Percentiles rank a stretch among this genome's conserved stretches.
These are phyloP conservation scores for Poecile atricapillus DNA, from an alignment of 2,113 vertebrate genomes.

Conservation along the genomic window DNA sequence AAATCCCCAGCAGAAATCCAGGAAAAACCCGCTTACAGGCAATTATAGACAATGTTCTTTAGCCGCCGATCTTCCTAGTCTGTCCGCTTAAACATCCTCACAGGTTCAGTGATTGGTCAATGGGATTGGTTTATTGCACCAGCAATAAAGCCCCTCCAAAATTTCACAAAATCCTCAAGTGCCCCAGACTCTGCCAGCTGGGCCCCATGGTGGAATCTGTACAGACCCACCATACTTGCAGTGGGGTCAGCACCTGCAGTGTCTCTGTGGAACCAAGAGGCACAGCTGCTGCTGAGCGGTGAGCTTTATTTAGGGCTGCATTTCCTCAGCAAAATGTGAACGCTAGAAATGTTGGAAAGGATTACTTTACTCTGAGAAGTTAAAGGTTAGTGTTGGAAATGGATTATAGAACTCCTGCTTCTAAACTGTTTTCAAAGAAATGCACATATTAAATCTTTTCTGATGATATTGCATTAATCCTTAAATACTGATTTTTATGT, in stretches of 20 bases:
- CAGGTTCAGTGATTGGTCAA: not conserved
- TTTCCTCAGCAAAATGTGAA: constrained; percentile 2
- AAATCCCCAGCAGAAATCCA: constrained; percentile 52
- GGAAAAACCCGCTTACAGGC: constrained; percentile 1
- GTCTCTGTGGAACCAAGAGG: fast-evolving
- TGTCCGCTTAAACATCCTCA: not conserved
- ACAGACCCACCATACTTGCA: fast-evolving
- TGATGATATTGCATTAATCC: constrained; percentile 62
- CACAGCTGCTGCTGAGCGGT: not conserved
- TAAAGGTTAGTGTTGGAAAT: constrained; percentile 60
- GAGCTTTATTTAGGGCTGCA: not conserved
- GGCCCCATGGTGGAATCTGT: fast-evolving
- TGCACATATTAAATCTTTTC: constrained; percentile 56
- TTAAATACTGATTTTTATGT: constrained; percentile 61
- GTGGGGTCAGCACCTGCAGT: not conserved
- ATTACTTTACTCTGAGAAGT: constrained; percentile 51
- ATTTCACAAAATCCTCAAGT: not conserved
- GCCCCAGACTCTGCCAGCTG: not conserved
- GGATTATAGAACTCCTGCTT: constrained; percentile 31
- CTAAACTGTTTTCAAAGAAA: constrained; percentile 63
- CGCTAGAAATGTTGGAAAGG: constrained; percentile 35
- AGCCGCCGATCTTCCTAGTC: not conserved
- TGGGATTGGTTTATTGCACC: not conserved
- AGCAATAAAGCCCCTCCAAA: not conserved
- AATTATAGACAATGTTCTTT: constrained; percentile 1